phyloP scores from a whole-genome alignment of 1,140 invertebrate species.

The Zeugodacus cucurbitae region DNA sequence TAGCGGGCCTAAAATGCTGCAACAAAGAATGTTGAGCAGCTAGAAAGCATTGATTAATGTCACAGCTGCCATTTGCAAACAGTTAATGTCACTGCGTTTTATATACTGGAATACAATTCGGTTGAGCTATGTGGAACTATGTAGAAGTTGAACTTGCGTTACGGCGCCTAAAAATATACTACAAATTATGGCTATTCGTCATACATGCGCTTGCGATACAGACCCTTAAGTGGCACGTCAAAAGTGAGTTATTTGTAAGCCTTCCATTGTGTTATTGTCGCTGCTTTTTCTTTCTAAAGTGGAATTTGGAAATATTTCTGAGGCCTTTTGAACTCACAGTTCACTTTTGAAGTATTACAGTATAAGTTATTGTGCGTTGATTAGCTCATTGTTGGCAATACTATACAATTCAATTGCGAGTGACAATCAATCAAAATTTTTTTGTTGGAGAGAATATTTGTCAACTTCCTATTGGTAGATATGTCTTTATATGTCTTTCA shows the following conservation, averaged over 20 bases:
- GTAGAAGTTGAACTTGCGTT: neutral
- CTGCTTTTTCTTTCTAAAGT: neutral
- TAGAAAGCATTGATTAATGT: neutral
- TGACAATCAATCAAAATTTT: conserved; percentile 6
- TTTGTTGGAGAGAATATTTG: neutral
- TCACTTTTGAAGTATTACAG: neutral
- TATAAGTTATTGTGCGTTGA: neutral
- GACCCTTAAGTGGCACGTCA: neutral
- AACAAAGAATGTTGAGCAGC: neutral
- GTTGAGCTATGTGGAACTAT: neutral
- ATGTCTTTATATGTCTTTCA: neutral
- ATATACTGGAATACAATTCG: neutral
- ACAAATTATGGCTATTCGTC: too few relatives aligned
- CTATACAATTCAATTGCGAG: neutral
- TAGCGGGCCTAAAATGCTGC: neutral
- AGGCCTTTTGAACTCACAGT: neutral
- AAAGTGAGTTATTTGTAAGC: neutral
- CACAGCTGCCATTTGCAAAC: neutral
- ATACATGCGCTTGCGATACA: neutral
- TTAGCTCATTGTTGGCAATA: neutral
- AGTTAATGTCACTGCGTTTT: neutral
- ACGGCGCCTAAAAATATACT: neutral
- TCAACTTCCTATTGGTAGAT: neutral
- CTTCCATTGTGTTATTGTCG: neutral
- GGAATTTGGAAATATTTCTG: neutral